Conservation (phyloP, 2,888 invertebrate genomes). For the Gibbula magus region DNA sequence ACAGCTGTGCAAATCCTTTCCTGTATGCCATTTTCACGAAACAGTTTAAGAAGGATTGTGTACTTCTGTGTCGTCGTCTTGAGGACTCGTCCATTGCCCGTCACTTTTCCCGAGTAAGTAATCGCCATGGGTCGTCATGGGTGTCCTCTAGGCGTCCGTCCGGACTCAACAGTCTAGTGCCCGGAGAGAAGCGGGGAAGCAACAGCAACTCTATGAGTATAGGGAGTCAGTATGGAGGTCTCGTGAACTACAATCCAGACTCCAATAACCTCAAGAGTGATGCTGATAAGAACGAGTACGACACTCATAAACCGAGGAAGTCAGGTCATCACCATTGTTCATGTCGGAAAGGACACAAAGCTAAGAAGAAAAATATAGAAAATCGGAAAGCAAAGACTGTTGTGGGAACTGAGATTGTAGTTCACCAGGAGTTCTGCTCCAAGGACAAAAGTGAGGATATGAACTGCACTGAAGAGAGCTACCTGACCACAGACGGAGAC, state of each 20-base stretch:
- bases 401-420: conserved; percentile 16
- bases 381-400: neutral
- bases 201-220: conserved; percentile 51
- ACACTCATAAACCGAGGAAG: neutral
- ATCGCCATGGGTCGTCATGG: conserved; percentile 54
- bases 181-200: conserved; percentile 51
- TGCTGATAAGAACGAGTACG: neutral
- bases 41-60: conserved; percentile 97
- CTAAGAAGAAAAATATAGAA: conserved; percentile 11
- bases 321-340: neutral
- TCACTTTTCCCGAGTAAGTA: conserved; percentile 62
- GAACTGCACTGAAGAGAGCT: conserved; percentile 18
- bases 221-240: conserved; percentile 50
- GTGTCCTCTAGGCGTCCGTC: conserved; percentile 50
- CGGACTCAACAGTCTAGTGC: conserved; percentile 51
- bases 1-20: conserved; percentile 98
- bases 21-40: conserved; percentile 98
- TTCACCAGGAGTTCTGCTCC: conserved; percentile 25
- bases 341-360: neutral
- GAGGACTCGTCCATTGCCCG: conserved; percentile 80
- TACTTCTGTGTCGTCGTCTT: conserved; percentile 94
- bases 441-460: conserved; percentile 27
- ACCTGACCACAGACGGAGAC: conserved; percentile 12
- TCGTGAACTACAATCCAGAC: conserved; percentile 44
- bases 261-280: conserved; percentile 17